These are phyloP conservation scores for Rhincodon typus DNA, from an alignment of 2,797 vertebrate genomes.

Conservation along the genomic window DNA sequence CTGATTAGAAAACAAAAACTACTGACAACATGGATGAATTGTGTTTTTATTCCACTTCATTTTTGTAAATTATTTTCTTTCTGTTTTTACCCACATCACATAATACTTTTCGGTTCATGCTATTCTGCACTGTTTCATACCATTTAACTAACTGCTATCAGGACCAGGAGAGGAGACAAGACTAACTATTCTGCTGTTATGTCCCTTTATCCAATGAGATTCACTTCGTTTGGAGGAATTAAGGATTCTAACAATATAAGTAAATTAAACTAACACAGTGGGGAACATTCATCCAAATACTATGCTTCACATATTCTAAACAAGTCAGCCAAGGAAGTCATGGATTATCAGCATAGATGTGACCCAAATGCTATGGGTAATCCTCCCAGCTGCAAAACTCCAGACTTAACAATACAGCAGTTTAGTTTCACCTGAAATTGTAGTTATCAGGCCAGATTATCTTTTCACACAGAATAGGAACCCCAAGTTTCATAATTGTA, in stretches of 20 bases:
- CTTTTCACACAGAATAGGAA: neutral
- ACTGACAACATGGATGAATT: neutral
- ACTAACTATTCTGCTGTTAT: neutral
- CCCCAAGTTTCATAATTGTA: neutral
- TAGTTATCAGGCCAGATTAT: neutral
- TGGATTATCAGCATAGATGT: neutral
- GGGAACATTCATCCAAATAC: neutral
- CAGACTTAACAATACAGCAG: neutral
- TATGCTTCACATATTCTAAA: neutral
- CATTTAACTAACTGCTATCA: neutral
- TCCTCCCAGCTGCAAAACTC: neutral
- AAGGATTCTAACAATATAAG: neutral
- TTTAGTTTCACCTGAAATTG: neutral
- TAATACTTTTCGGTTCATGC: neutral
- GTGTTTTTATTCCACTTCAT: neutral
- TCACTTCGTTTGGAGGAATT: neutral
- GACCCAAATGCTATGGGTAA: neutral
- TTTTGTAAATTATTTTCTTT: slow-evolving; percentile 12
- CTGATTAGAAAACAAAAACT: too few relatives aligned
- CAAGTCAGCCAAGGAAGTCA: neutral
- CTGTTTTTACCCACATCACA: neutral
- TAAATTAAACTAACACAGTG: neutral
- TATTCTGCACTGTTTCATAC: neutral
- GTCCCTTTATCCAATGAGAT: neutral
- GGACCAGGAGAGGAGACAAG: neutral